Evolutionary conservation across 2,888 invertebrate genomes (phyloP).

Genomic region (Agonopterix alstromeriana): DNA sequence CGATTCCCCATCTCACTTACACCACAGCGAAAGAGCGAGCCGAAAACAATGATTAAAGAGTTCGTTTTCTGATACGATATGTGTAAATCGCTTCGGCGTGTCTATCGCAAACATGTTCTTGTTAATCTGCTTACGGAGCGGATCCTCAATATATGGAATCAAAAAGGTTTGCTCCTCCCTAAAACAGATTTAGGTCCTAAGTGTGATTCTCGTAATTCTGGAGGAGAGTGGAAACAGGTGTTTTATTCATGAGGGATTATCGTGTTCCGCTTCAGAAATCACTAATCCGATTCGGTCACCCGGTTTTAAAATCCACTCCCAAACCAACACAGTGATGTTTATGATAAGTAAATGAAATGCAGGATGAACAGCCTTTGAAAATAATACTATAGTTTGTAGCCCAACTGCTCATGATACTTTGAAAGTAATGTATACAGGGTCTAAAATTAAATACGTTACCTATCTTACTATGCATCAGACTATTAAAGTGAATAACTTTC

Average conservation of each 20-base stretch:
- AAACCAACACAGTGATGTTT: no score
- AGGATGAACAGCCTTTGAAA: no score
- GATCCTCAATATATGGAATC: conserved; percentile 22
- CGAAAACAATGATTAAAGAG: conserved; percentile 33
- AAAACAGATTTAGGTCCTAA: conserved; percentile 31
- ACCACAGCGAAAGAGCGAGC: conserved; percentile 19
- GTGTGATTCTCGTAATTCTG: conserved; percentile 34
- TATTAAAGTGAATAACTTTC: no score
- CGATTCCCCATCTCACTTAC: conserved; percentile 20
- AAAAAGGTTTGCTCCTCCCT: conserved; percentile 25
- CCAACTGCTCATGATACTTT: no score
- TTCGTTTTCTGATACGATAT: conserved; percentile 36
- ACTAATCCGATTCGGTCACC: conserved; percentile 22
- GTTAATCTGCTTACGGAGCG: conserved; percentile 39
- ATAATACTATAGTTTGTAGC: no score
- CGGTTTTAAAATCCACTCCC: background rate
- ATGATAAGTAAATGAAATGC: no score
- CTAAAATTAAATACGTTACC: no score
- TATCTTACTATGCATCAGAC: no score
- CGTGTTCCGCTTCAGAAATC: conserved; percentile 20
- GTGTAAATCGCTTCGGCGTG: conserved; percentile 29
- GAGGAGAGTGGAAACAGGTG: conserved; percentile 31
- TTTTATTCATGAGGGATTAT: conserved; percentile 31
- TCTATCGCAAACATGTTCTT: conserved; percentile 31
- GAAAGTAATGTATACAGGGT: no score